These are phyloP conservation scores for Prionailurus viverrinus DNA, from an alignment of 2,113 vertebrate genomes.

Conservation along the genomic window DNA sequence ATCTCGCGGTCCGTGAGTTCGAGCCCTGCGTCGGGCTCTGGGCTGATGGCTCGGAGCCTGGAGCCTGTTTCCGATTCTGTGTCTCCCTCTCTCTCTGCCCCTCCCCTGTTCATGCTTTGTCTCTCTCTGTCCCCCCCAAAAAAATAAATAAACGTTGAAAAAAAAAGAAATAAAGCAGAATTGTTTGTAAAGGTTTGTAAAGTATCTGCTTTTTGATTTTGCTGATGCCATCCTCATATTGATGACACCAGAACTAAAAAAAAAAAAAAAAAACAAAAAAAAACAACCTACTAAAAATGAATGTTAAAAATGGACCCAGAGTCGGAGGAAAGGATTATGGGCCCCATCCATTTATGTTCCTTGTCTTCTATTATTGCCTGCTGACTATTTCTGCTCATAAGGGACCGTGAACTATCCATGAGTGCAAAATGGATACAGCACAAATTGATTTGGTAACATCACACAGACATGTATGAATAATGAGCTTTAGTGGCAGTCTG, in stretches of 20 bases:
- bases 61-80: no score
- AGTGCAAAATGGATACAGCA: conserved; percentile 86
- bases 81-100: no score
- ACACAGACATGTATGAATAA: conserved; percentile 85
- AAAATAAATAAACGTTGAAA: no score
- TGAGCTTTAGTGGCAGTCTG: conserved; percentile 83
- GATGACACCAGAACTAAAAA: conserved; percentile 74
- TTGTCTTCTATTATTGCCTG: conserved; percentile 83
- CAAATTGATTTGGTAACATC: conserved; percentile 87
- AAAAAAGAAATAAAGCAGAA: conserved; percentile 80
- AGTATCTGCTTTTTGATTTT: conserved; percentile 79
- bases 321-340: conserved; percentile 77
- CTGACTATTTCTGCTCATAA: conserved; percentile 84
- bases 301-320: conserved; percentile 76
- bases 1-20: no score
- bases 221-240: conserved; percentile 69
- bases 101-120: no score
- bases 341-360: conserved; percentile 73
- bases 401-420: conserved; percentile 82
- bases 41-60: no score
- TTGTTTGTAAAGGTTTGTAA: conserved; percentile 78
- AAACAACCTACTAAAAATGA: conserved; percentile 64
- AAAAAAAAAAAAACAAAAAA: neutral
- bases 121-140: no score
- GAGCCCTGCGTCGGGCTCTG: no score